A percentile compares a stretch with the other conserved stretches of the same genome.
Conservation (phyloP, 1,140 invertebrate species). For the Drosophila parabipectinata region DNA sequence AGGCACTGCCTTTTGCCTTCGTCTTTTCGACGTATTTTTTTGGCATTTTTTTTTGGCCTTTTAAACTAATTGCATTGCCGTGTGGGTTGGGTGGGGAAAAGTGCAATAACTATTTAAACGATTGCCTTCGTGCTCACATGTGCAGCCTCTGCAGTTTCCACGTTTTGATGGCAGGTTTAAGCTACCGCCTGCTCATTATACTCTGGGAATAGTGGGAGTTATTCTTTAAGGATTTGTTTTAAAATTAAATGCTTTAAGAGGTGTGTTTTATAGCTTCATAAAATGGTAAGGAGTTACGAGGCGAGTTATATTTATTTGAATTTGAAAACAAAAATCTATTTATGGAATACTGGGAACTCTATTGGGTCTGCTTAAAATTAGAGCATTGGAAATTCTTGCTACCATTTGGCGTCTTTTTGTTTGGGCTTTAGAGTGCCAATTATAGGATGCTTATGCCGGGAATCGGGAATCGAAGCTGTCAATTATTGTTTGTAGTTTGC, state of each 20-base stretch:
- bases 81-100: constrained; percentile 55
- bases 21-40: constrained; percentile 14
- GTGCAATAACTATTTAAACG: constrained; percentile 82
- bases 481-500: constrained; percentile 52
- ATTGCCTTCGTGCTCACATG: constrained; percentile 52
- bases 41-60: constrained; percentile 63
- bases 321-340: background rate
- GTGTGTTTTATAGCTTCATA: no score
- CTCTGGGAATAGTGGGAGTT: background rate
- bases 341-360: background rate
- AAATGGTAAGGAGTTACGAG: no score
- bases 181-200: constrained; percentile 28
- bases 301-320: no score
- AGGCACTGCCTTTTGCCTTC: constrained; percentile 16
- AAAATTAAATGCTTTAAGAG: no score
- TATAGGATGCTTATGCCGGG: constrained; percentile 68
- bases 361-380: background rate
- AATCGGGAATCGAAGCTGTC: constrained; percentile 67
- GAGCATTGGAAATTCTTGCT: background rate
- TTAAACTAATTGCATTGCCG: constrained; percentile 80
- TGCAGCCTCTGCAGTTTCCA: constrained; percentile 33
- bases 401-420: constrained; percentile 6
- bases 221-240: background rate
- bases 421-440: constrained; percentile 55
- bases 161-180: constrained; percentile 28